phyloP scores from a whole-genome alignment of 2,113 vertebrate species.

The Seriola rivoliana region DNA sequence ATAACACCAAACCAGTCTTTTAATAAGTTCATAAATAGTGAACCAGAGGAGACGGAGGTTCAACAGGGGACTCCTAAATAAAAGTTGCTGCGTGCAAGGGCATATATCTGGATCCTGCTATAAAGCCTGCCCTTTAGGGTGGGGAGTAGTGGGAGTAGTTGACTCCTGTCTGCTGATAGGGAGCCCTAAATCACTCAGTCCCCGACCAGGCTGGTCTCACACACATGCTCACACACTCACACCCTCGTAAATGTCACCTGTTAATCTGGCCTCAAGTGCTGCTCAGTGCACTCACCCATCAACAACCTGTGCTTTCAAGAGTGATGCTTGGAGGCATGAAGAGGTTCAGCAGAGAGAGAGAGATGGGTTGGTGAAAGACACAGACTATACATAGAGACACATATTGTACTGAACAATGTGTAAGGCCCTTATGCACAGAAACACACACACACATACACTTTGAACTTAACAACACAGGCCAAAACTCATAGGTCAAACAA shows the following conservation, averaged over 20 bases:
- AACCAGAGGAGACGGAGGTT: constrained; percentile 64
- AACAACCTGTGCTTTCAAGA: constrained; percentile 44
- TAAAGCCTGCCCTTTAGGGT: constrained; percentile 85
- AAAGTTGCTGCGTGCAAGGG: constrained; percentile 77
- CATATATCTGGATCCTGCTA: constrained; percentile 83
- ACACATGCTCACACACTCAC: constrained; percentile 62
- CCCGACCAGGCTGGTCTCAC: constrained; percentile 74
- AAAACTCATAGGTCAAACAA: neutral
- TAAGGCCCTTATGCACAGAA: neutral
- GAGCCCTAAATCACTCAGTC: constrained; percentile 81
- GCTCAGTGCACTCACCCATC: constrained; percentile 76
- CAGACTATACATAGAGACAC: constrained; percentile 21
- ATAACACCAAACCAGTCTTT: constrained; percentile 77
- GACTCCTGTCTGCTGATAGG: constrained; percentile 85
- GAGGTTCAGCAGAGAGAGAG: constrained; percentile 16
- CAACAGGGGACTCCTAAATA: constrained; percentile 82
- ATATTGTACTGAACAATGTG: neutral
- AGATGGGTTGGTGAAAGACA: constrained; percentile 5
- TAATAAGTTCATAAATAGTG: constrained; percentile 83
- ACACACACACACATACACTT: neutral
- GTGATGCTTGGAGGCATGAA: constrained; percentile 41
- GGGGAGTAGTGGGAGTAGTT: constrained; percentile 82
- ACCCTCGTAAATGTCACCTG: constrained; percentile 84
- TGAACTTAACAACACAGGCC: neutral
- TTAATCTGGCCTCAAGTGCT: constrained; percentile 85